These are phyloP conservation scores for Caenorhabditis angaria DNA, from an alignment of 2,888 invertebrate species.

Conservation along the genomic window DNA sequence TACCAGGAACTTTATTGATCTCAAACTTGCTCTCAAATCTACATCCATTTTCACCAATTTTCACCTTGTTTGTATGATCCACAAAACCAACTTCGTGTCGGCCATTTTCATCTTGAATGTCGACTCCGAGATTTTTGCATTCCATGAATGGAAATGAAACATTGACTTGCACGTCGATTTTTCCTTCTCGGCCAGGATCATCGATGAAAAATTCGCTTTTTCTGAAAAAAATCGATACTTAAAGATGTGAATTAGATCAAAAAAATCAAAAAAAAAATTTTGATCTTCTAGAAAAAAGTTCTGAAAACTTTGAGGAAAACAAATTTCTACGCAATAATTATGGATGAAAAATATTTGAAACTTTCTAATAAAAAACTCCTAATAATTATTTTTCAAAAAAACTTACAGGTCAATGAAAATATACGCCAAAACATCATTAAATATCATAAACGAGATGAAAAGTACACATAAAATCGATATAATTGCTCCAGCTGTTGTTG, in stretches of 20 bases:
- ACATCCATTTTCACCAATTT: constrained; percentile 73
- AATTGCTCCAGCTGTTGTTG: constrained; percentile 73
- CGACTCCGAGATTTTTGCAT: constrained; percentile 76
- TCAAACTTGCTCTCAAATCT: constrained; percentile 75
- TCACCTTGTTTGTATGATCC: constrained; percentile 75
- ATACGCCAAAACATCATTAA: constrained; percentile 59
- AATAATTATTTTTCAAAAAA: background rate
- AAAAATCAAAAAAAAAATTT: background rate
- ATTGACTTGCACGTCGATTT: constrained; percentile 76
- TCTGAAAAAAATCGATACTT: constrained; percentile 23
- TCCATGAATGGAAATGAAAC: constrained; percentile 75
- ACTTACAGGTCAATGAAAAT: constrained; percentile 60
- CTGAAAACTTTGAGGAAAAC: too few relatives aligned
- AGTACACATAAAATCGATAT: constrained; percentile 54
- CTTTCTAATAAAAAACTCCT: too few relatives aligned
- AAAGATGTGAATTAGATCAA: background rate
- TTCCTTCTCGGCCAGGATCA: constrained; percentile 75
- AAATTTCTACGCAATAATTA: too few relatives aligned
- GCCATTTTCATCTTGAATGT: constrained; percentile 78
- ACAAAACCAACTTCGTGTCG: constrained; percentile 77
- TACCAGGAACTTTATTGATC: constrained; percentile 76
- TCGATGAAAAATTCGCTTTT: constrained; percentile 76
- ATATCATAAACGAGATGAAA: constrained; percentile 60
- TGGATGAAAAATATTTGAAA: too few relatives aligned
- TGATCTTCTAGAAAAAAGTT: too few relatives aligned